Conservation (phyloP, 2,797 vertebrate genomes). For the Leuciscus waleckii region DNA sequence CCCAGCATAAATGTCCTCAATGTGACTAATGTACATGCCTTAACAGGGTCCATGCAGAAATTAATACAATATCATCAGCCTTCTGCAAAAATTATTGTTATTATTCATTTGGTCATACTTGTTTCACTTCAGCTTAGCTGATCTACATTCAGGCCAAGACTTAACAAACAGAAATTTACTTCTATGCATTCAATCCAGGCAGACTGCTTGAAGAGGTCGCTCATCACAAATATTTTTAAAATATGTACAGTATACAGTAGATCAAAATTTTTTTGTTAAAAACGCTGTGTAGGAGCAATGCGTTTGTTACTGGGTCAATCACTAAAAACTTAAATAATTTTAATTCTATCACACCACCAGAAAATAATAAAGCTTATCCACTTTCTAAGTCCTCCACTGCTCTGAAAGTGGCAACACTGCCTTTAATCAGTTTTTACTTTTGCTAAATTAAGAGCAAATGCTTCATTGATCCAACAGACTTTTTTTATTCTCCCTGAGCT, state of each 20-base stretch:
- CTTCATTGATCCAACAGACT: neutral
- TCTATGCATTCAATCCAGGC: neutral
- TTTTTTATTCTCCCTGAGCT: neutral
- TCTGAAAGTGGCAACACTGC: slow-evolving; percentile 69
- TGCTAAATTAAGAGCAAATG: slow-evolving; percentile 20
- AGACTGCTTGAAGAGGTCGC: neutral
- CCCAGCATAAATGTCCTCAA: slow-evolving; percentile 23
- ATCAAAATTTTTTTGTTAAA: neutral
- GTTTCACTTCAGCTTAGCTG: slow-evolving; percentile 64
- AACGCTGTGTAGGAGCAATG: neutral
- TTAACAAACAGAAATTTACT: slow-evolving; percentile 62
- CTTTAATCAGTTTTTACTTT: neutral
- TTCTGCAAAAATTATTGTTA: slow-evolving; percentile 72
- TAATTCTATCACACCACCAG: neutral
- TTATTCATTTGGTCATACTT: slow-evolving; percentile 72
- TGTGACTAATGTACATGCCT: slow-evolving; percentile 41
- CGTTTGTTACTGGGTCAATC: neutral
- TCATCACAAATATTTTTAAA: neutral
- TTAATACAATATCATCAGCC: slow-evolving; percentile 73
- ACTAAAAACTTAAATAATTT: neutral
- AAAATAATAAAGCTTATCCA: neutral
- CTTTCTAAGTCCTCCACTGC: neutral
- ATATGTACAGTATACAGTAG: neutral
- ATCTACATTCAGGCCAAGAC: slow-evolving; percentile 64
- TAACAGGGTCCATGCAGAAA: slow-evolving; percentile 61